Percentiles rank a stretch among this genome's conserved stretches.
phyloP scores from a whole-genome alignment of 2,797 vertebrate genomes.

The Pipistrellus pipistrellus region DNA sequence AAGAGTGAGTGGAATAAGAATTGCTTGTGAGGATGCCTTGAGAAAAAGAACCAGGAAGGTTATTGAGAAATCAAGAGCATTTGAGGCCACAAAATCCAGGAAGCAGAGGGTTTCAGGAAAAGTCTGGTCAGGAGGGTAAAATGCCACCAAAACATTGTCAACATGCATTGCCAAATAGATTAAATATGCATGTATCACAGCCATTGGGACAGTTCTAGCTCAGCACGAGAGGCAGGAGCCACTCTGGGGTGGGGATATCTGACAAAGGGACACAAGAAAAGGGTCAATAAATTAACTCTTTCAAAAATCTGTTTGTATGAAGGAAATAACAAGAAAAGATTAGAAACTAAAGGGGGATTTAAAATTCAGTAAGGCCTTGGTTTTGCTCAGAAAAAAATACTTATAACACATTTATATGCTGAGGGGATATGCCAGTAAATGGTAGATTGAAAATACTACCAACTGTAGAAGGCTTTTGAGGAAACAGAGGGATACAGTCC shows the following conservation, averaged over 20 bases:
- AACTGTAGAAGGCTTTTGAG: not conserved
- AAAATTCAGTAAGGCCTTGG: not conserved
- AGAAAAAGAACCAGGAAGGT: conserved; percentile 16
- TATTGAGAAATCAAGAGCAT: conserved; percentile 39
- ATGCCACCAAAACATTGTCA: not conserved
- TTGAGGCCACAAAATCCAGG: not conserved
- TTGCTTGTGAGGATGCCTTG: not conserved
- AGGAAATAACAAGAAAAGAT: conserved; percentile 14
- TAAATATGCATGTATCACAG: not conserved
- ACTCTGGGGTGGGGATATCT: fast-evolving
- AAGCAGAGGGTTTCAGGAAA: not conserved
- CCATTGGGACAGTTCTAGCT: not conserved
- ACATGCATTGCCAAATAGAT: not conserved
- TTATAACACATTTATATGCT: not conserved
- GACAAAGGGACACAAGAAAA: not conserved
- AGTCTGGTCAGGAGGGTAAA: not conserved
- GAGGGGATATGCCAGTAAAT: not conserved
- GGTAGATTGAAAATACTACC: not conserved
- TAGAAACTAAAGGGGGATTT: not conserved
- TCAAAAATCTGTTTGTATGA: not conserved
- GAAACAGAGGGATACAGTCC: not conserved
- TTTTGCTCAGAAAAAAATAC: not conserved
- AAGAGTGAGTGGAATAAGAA: conserved; percentile 7
- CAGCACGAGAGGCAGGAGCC: not conserved
- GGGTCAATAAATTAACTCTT: not conserved